Percentiles rank a stretch among this genome's conserved stretches.
These are phyloP conservation scores for Cyclopterus lumpus DNA, from an alignment of 2,797 vertebrate species.

Conservation along the genomic window DNA sequence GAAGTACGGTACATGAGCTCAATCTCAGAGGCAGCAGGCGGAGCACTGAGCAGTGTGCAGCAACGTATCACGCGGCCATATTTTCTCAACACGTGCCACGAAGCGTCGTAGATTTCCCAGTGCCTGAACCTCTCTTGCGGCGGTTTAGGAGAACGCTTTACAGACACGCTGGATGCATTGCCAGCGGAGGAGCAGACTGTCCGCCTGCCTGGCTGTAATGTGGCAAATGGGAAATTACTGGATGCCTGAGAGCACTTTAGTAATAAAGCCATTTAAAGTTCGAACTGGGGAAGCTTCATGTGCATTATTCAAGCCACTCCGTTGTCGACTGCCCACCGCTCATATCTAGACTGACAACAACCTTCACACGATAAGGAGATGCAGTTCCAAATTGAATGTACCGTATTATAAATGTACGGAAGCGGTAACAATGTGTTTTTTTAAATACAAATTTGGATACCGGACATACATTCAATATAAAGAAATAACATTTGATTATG, in stretches of 20 bases:
- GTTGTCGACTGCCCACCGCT: constrained; percentile 12
- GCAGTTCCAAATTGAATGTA: neutral
- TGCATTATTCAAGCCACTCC: constrained; percentile 58
- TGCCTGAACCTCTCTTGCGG: neutral
- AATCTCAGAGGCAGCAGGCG: constrained; percentile 45
- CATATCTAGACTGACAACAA: constrained; percentile 23
- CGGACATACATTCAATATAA: constrained; percentile 12
- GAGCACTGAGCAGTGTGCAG: constrained; percentile 38
- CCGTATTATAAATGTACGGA: neutral
- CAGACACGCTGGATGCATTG: constrained; percentile 21
- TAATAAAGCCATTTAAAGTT: constrained; percentile 62
- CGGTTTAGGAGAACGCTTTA: constrained; percentile 2
- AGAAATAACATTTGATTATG: constrained; percentile 34
- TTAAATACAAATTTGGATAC: neutral
- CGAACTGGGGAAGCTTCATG: constrained; percentile 41
- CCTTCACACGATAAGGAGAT: neutral
- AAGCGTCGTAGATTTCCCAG: constrained; percentile 10
- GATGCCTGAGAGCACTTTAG: constrained; percentile 69
- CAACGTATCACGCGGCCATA: constrained; percentile 39
- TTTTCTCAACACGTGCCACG: constrained; percentile 49
- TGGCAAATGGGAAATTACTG: constrained; percentile 54
- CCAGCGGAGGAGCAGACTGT: constrained; percentile 35
- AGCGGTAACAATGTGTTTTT: neutral
- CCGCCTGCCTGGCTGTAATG: constrained; percentile 39
- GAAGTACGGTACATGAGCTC: constrained; percentile 55